These are phyloP conservation scores for Chionis minor DNA, from an alignment of 2,113 vertebrate genomes.

Conservation along the genomic window DNA sequence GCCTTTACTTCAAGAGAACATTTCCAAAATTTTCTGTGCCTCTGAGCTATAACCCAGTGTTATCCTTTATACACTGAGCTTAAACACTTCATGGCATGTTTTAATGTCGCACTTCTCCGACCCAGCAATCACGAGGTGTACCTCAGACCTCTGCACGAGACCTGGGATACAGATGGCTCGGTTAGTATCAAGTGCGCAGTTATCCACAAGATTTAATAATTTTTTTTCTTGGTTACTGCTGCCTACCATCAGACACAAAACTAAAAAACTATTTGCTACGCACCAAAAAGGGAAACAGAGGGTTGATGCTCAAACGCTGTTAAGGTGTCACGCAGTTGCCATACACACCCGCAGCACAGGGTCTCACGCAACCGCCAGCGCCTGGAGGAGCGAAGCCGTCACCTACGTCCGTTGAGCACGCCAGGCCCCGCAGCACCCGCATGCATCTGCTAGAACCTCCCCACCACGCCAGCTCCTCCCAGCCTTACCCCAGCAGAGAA, in stretches of 20 bases:
- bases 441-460: not conserved
- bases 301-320: not conserved
- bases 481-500: not conserved
- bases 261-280: not conserved
- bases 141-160: slow-evolving; percentile 65
- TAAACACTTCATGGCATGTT: slow-evolving; percentile 86
- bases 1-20: not conserved
- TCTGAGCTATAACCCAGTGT: slow-evolving; percentile 94
- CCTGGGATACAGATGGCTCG: slow-evolving; percentile 78
- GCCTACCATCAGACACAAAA: not conserved
- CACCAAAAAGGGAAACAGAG: not conserved
- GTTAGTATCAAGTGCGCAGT: slow-evolving; percentile 91
- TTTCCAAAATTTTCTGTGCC: slow-evolving; percentile 77
- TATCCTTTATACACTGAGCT: slow-evolving; percentile 87
- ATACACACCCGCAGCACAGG: too few relatives aligned
- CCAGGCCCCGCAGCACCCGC: too few relatives aligned
- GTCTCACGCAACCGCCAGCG: too few relatives aligned
- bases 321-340: not conserved
- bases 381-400: not conserved
- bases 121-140: slow-evolving; percentile 81
- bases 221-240: not conserved
- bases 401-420: accelerated
- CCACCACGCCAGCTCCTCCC: not conserved
- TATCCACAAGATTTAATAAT: not conserved
- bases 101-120: slow-evolving; percentile 89